Percentiles rank a stretch among this genome's conserved stretches.
Conservation (phyloP, 2,888 invertebrate genomes). For the Catocala sponsa region DNA sequence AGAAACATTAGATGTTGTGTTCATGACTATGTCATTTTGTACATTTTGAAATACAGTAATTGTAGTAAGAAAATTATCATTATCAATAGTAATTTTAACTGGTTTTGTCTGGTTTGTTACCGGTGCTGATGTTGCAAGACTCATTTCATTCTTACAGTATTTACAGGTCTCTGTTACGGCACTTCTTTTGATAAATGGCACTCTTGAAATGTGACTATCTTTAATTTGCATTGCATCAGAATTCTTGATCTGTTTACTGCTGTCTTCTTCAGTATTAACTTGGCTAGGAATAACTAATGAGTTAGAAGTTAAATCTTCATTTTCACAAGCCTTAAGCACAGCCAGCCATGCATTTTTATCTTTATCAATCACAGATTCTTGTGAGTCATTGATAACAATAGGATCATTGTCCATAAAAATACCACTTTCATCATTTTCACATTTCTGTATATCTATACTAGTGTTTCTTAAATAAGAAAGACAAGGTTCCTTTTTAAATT, state of each 20-base stretch:
- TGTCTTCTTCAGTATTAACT: slow-evolving; percentile 17
- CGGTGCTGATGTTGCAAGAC: slow-evolving; percentile 4
- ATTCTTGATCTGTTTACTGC: slow-evolving; percentile 5
- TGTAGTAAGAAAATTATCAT: slow-evolving; percentile 56
- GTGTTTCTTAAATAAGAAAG: neutral
- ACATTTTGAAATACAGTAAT: slow-evolving; percentile 60
- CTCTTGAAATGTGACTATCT: slow-evolving; percentile 43
- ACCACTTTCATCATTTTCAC: slow-evolving; percentile 70
- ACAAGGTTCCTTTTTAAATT: slow-evolving; percentile 22
- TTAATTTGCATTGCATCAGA: slow-evolving; percentile 14
- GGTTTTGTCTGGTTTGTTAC: slow-evolving; percentile 42
- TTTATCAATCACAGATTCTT: slow-evolving; percentile 67
- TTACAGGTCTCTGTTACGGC: slow-evolving; percentile 60
- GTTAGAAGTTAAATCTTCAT: slow-evolving; percentile 35
- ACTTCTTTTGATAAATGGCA: slow-evolving; percentile 73
- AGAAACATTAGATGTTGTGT: slow-evolving; percentile 45
- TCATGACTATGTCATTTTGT: slow-evolving; percentile 28
- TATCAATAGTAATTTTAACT: slow-evolving; percentile 67
- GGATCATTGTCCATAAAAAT: slow-evolving; percentile 69
- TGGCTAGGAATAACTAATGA: slow-evolving; percentile 33
- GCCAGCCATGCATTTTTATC: slow-evolving; percentile 73
- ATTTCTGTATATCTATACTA: slow-evolving; percentile 17
- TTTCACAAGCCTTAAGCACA: slow-evolving; percentile 65
- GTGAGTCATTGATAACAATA: slow-evolving; percentile 70
- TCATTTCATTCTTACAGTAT: slow-evolving; percentile 45